Conservation (phyloP, 2,888 invertebrate species). For the Pimpla rufipes region DNA sequence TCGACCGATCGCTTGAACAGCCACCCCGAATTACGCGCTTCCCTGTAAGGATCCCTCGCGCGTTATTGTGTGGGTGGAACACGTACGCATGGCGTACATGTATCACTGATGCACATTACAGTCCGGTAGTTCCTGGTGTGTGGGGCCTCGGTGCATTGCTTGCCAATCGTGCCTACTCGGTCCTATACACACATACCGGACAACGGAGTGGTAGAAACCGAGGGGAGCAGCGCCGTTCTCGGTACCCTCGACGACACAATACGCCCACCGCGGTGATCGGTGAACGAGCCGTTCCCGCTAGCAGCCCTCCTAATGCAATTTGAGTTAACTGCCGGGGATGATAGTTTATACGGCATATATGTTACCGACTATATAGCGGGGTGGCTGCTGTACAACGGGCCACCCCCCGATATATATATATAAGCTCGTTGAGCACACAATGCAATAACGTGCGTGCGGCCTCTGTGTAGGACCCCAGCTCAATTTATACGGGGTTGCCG, state of each 20-base stretch:
- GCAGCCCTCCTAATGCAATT: slow-evolving; percentile 81
- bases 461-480: slow-evolving; percentile 47
- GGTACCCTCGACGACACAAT: slow-evolving; percentile 72
- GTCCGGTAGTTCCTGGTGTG: not conserved
- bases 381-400: slow-evolving; percentile 48
- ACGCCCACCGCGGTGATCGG: slow-evolving; percentile 74
- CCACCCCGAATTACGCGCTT: slow-evolving; percentile 65
- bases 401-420: slow-evolving; percentile 47
- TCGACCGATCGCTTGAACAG: slow-evolving; percentile 65
- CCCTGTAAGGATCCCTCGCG: slow-evolving; percentile 41
- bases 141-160: slow-evolving; percentile 9
- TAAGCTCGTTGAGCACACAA: slow-evolving; percentile 70
- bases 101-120: slow-evolving; percentile 28
- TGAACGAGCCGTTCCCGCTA: slow-evolving; percentile 47
- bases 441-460: slow-evolving; percentile 63
- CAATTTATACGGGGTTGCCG: slow-evolving; percentile 60
- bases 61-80: slow-evolving; percentile 53
- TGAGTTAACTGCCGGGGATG: slow-evolving; percentile 82
- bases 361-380: slow-evolving; percentile 43
- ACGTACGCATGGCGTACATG: slow-evolving; percentile 28
- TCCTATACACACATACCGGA: slow-evolving; percentile 48
- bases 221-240: slow-evolving; percentile 45
- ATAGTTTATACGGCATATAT: slow-evolving; percentile 74
- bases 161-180: slow-evolving; percentile 6
- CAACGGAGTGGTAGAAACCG: slow-evolving; percentile 50